Base-by-base conservation (phyloP, 2,888 invertebrate species). In the Volucella inflata region DNA sequence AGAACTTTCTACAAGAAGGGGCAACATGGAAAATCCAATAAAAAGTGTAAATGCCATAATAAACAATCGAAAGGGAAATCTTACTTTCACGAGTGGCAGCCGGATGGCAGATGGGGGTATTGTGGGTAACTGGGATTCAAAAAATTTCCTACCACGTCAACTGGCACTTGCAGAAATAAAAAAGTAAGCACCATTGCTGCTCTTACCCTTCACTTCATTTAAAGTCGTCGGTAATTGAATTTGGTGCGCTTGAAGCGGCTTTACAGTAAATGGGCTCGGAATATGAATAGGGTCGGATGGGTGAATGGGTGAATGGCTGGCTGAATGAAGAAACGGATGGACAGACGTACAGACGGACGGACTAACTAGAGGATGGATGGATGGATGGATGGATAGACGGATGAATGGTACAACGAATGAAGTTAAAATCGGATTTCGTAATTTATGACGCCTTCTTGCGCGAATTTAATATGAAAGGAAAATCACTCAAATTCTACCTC, bases 371-470 rank as follows among this genome's bases (percentile, higher is more conserved):
- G 74, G 11, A 50, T 55, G 51, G 68, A 12, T 36, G 53, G 12
- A 16, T 36, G 38, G 30, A 21, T 1, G 53, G 40, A 36, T 48
- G 65, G 48, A 48, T 68, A 10, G 21, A 36, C 3, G 70, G 42
- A 75, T 65, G 70, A 64, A 50, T 80, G 84, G 48, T 14, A 51
- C 70, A 55, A 36, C 48, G 62, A 71, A 80, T 71, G 68, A 67
- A 71, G 60, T 77, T 64, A n/a, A 81, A 85, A 81, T 85, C 85
- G 77, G 85, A 85, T 85, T 85, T 81, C 50, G 67, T 81, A 77
- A 85, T 81, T 85, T 81, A 77, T 64, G 72, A 76, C 76, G 85
- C 80, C 77, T 68, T 72, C 71, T 72, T 53, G 51, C 8, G 50
- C 68, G 60, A 81, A 81, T 72, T 51, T 53, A 72, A 75, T 74